Conservation (phyloP, 37 sponge, comb jelly and placozoan species). For the Ephydatia muelleri region DNA sequence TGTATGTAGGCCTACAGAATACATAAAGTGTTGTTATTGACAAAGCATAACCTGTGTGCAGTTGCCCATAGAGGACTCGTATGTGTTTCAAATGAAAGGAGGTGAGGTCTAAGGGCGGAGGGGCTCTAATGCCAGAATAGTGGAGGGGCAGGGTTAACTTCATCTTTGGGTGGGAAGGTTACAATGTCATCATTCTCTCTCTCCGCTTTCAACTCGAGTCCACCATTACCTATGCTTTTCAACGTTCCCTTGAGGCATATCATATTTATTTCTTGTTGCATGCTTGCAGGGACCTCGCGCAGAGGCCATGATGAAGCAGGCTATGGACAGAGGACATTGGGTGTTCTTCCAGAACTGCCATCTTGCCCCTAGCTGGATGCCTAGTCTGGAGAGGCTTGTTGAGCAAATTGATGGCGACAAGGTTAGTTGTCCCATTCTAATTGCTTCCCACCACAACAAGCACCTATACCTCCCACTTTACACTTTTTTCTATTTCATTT, state of each 20-base stretch:
- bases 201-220: background rate
- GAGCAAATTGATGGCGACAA: slow-evolving; percentile 92
- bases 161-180: too few relatives aligned
- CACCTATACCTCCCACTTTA: background rate
- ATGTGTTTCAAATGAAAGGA: too few relatives aligned
- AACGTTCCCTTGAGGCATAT: too few relatives aligned
- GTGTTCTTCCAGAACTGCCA: slow-evolving; percentile 99
- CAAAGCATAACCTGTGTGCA: too few relatives aligned
- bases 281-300: slow-evolving; percentile 81
- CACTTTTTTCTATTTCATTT: too few relatives aligned
- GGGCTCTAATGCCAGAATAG: too few relatives aligned
- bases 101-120: too few relatives aligned
- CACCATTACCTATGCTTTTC: too few relatives aligned
- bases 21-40: too few relatives aligned
- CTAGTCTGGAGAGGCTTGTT: slow-evolving; percentile 90
- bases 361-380: slow-evolving; percentile 97
- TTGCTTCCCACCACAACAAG: background rate
- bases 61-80: too few relatives aligned
- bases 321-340: slow-evolving; percentile 93
- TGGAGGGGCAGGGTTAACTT: too few relatives aligned
- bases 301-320: slow-evolving; percentile 90
- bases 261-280: background rate
- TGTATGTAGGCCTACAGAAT: too few relatives aligned
- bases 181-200: background rate
- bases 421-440: slow-evolving; percentile 20